These are phyloP conservation scores for Triplophysa tibetana DNA, from an alignment of 2,113 vertebrate genomes.

Conservation along the genomic window DNA sequence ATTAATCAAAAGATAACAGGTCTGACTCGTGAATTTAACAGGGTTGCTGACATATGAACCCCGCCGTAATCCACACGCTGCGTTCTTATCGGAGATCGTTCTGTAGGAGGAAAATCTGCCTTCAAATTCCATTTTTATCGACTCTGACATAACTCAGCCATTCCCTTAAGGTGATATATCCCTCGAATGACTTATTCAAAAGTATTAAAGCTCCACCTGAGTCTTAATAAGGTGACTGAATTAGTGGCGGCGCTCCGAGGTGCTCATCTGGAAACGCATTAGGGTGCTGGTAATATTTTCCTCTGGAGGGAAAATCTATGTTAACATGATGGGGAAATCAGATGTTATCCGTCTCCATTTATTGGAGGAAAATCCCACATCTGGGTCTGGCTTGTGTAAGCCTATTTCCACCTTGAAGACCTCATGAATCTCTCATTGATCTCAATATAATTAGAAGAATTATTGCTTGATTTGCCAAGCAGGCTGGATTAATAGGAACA, in stretches of 20 bases:
- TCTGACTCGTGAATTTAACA: background rate
- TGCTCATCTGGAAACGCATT: constrained; percentile 47
- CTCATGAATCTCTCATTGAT: background rate
- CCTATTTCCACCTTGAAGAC: background rate
- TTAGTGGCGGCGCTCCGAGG: constrained; percentile 32
- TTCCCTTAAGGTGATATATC: constrained; percentile 26
- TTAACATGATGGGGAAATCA: constrained; percentile 37
- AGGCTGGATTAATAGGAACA: background rate
- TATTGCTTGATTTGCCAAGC: background rate
- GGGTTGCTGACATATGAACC: background rate
- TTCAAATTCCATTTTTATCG: constrained; percentile 25
- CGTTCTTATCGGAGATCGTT: background rate
- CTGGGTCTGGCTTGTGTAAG: background rate
- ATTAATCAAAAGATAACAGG: constrained; percentile 28
- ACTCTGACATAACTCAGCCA: constrained; percentile 20
- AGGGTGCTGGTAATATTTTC: constrained; percentile 37
- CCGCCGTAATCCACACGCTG: background rate
- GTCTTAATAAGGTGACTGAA: constrained; percentile 44
- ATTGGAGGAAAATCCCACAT: constrained; percentile 1
- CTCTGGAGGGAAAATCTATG: constrained; percentile 36
- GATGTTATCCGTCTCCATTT: constrained; percentile 39
- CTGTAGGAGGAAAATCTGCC: background rate
- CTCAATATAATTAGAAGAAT: background rate
- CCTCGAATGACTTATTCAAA: constrained; percentile 28
- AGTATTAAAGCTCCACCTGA: constrained; percentile 25